Evolutionary conservation across 1,140 invertebrate genomes (phyloP).

Genomic region (Phocides pigmalion): DNA sequence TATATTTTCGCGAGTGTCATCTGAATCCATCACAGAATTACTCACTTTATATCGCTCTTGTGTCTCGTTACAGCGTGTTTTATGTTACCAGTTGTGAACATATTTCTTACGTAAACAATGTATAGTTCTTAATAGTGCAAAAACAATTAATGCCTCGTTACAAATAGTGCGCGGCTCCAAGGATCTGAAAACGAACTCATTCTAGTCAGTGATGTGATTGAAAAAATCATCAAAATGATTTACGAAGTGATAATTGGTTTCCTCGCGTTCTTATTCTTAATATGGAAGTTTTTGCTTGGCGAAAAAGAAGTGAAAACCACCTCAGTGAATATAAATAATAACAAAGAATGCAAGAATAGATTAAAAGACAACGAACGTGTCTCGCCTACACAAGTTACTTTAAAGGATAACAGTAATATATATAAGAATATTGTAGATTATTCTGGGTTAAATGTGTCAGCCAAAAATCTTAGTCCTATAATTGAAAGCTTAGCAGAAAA

Average conservation of each 20-base stretch:
- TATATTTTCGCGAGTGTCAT: conserved; percentile 25
- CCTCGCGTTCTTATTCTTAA: conserved; percentile 53
- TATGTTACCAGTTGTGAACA: conserved; percentile 33
- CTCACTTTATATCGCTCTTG: conserved; percentile 25
- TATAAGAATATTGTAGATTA: neutral
- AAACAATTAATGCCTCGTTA: conserved; percentile 52
- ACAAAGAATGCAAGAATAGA: neutral
- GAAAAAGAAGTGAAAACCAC: conserved; percentile 24
- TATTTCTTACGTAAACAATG: conserved; percentile 42
- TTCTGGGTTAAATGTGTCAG: neutral
- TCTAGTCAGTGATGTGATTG: conserved; percentile 73
- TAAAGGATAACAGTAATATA: conserved; percentile 5
- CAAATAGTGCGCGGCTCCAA: conserved; percentile 56
- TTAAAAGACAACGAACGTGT: conserved; percentile 1
- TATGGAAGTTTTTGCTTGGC: conserved; percentile 64
- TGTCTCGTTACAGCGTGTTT: conserved; percentile 33
- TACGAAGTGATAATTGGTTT: conserved; percentile 64
- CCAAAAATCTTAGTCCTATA: conserved; percentile 27
- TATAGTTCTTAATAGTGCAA: conserved; percentile 52
- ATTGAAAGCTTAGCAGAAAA: conserved; percentile 24
- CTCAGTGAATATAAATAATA: conserved; percentile 14
- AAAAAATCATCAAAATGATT: conserved; percentile 64
- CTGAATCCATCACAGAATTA: conserved; percentile 9
- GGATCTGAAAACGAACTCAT: conserved; percentile 51
- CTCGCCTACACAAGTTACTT: neutral